Conservation (phyloP, 1,140 invertebrate species). For the Zaprionus taronus region DNA sequence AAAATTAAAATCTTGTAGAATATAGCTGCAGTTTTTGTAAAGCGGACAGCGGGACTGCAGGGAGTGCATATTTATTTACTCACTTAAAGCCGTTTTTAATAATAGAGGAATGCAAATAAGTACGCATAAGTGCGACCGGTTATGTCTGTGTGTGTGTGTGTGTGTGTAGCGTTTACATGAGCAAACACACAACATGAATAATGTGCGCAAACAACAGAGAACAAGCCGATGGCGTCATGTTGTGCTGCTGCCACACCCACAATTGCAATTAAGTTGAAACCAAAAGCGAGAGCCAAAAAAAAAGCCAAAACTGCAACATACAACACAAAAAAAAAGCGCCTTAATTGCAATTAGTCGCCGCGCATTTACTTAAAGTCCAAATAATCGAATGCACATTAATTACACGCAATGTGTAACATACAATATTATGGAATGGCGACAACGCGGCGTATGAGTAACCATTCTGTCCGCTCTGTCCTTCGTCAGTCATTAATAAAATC, state of each 20-base stretch:
- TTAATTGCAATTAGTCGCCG: slow-evolving; percentile 72
- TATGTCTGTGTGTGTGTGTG: neutral
- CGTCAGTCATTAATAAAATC: slow-evolving; percentile 41
- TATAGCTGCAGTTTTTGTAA: slow-evolving; percentile 27
- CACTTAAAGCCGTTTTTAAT: slow-evolving; percentile 67
- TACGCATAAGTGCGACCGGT: neutral
- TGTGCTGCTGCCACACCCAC: slow-evolving; percentile 6
- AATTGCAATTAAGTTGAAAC: slow-evolving; percentile 33
- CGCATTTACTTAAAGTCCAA: slow-evolving; percentile 37
- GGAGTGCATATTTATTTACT: slow-evolving; percentile 63
- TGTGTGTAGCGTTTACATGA: neutral
- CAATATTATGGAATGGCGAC: slow-evolving; percentile 16
- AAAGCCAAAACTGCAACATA: slow-evolving; percentile 32
- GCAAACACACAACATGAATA: neutral
- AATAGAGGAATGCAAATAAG: slow-evolving; percentile 20
- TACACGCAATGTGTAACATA: slow-evolving; percentile 22
- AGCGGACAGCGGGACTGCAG: slow-evolving; percentile 13
- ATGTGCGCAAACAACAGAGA: slow-evolving; percentile 46
- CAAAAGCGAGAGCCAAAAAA: slow-evolving; percentile 31
- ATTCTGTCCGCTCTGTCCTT: neutral
- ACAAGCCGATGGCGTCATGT: slow-evolving; percentile 35
- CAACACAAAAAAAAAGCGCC: slow-evolving; percentile 23
- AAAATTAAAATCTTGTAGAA: slow-evolving; percentile 18
- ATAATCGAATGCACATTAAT: slow-evolving; percentile 62
- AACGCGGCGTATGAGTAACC: slow-evolving; percentile 30